Percentiles rank a stretch among this genome's conserved stretches.
These are phyloP conservation scores for Cyphomyrmex costatus DNA, from an alignment of 1,140 invertebrate genomes.

Conservation along the genomic window DNA sequence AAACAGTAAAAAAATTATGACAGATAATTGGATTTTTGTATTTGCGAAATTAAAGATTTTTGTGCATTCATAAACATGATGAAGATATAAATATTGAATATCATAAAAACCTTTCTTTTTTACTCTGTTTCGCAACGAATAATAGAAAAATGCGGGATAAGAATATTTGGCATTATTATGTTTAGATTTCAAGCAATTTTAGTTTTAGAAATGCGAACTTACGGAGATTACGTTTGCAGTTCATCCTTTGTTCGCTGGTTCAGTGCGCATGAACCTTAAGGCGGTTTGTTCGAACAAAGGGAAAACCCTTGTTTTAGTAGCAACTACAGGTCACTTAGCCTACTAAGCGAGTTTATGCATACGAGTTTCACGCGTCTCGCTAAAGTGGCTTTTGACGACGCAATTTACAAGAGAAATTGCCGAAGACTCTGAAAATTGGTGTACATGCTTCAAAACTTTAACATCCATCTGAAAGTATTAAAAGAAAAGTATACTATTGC, in stretches of 20 bases:
- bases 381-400: conserved; percentile 40
- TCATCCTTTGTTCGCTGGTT: conserved; percentile 21
- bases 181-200: conserved; percentile 10
- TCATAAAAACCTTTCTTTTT: neutral
- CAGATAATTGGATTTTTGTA: neutral
- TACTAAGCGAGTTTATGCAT: conserved; percentile 54
- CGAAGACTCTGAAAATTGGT: conserved; percentile 31
- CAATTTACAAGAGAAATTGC: conserved; percentile 54
- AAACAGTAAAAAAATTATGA: neutral
- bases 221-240: neutral
- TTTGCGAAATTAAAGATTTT: neutral
- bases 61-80: neutral
- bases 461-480: neutral
- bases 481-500: neutral
- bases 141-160: neutral
- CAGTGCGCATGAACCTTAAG: neutral
- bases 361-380: conserved; percentile 49
- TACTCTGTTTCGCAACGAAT: neutral
- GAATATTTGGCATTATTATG: neutral
- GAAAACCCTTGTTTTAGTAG: conserved; percentile 43
- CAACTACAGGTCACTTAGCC: conserved; percentile 36
- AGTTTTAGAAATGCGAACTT: conserved; percentile 13
- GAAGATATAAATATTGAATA: neutral
- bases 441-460: neutral
- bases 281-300: conserved; percentile 12